phyloP scores from a whole-genome alignment of 2,113 vertebrate genomes.

The Lepus americanus region DNA sequence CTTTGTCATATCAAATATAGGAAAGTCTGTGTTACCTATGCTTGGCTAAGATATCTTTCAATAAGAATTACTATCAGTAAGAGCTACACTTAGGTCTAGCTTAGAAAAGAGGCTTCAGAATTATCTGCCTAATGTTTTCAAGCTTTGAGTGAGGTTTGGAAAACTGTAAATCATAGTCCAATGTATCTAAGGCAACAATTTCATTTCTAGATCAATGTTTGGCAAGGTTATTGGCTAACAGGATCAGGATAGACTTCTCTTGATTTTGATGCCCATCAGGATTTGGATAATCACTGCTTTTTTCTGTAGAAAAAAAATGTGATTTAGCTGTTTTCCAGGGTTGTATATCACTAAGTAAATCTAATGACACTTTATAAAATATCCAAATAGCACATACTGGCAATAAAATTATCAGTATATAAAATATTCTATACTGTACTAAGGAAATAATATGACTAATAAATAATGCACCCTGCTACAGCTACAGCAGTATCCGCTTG shows the following conservation, averaged over 20 bases:
- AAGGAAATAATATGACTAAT: slow-evolving; percentile 29
- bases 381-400: not conserved
- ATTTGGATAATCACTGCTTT: not conserved
- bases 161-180: not conserved
- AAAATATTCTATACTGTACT: not conserved
- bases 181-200: not conserved
- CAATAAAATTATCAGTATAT: not conserved
- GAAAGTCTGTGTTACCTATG: not conserved
- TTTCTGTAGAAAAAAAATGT: slow-evolving; percentile 44
- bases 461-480: not conserved
- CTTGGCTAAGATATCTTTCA: not conserved
- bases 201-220: slow-evolving; percentile 61
- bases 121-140: slow-evolving; percentile 44
- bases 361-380: slow-evolving; percentile 28
- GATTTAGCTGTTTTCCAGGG: not conserved
- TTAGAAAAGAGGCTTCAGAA: not conserved
- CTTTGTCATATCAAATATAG: not conserved
- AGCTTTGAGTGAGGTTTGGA: slow-evolving; percentile 15
- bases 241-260: not conserved
- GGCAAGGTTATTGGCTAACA: not conserved
- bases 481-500: not conserved
- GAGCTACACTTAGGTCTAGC: not conserved
- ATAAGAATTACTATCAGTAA: not conserved
- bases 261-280: not conserved
- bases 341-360: not conserved